Evolutionary conservation across 2,797 vertebrate species (phyloP), one percentile per base, ranked within the genome.

Genomic region (Syngnathus rostellatus): DNA sequence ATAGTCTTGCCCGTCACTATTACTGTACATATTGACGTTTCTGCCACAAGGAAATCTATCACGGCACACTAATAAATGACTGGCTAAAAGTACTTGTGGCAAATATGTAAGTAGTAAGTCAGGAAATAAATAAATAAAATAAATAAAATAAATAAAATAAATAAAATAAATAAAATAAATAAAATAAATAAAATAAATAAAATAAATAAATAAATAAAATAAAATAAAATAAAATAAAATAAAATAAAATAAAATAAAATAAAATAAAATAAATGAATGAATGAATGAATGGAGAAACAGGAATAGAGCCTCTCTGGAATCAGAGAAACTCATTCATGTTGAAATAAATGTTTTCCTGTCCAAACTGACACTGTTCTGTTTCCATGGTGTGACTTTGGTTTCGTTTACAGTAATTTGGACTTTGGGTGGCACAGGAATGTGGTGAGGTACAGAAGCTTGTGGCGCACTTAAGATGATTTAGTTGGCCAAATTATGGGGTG

Each of bases 291-390:
- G 74, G 73, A 90, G 82, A 87, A n/a, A 50, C 6, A 6, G 1
- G 17, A 50, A 1, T 82, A 81, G 77, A 77, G 69, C 75, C 67
- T 77, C 74, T 83, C 77, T 72, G 70, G 74, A 81, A 79, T 76
- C 72, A 73, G 67, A 82, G 81, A 87, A 87, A 89, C 79, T 78
- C 67, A 89, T 82, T 86, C 83, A 85, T 64, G 67, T 83, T 88
- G 75, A 88, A 90, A 90, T 88, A 87, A 89, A 88, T 87, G 79
- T 73, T 82, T 89, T 87, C 85, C 87, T 85, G 76, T 86, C 78
- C 81, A 89, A 87, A 88, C 75, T 83, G 86, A 89, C 86, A 87
- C 84, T 83, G 83, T 90, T 86, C 80, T 76, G 76, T 85, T 86
- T 77, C 82, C 81, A 77, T 70, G 78, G 81, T 71, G 82, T 78